Evolutionary conservation across 2,888 invertebrate species (phyloP), one percentile per base, ranked within the genome.

Genomic region (Nymphalis urticae): DNA sequence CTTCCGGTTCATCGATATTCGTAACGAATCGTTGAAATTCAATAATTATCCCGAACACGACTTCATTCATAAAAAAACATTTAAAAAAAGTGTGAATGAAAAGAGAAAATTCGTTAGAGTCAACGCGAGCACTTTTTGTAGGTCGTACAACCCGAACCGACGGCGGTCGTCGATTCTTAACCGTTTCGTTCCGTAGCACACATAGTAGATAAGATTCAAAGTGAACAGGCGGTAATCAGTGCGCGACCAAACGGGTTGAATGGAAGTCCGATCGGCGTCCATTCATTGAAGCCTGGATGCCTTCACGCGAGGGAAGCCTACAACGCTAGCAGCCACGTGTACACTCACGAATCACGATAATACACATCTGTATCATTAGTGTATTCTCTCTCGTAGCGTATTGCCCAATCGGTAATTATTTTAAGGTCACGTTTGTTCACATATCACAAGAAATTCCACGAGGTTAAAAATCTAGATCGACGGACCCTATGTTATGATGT

Each of bases 41-140:
- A 91, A 92, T 92, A 91, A 92, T 92, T 92, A 92, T 90, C 89
- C 86, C 87, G 86, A 89, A 92, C 91, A 92, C 91, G 92, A 92
- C 90, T 92, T 90, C 92, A 91, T 91, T 92, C 90, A 91, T 73
- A 85, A 88, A 88, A 90, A 90, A 92, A 86, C 78, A 78, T 78
- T 72, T 81, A 84, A 92, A 92, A 92, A 92, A 92, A 88, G 92
- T 91, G 90, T 92, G 92, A 92, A 92, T 92, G 92, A 84, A 89
- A 83, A 85, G 87, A 86, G 88, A 88, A 87, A 86, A 88, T 85
- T 80, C 85, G 82, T 82, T 81, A 79, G 75, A 74, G 77, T 71
- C 75, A 76, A 76, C 75, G 67, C 73, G 77, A 83, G 77, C 82
- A 83, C 84, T 88, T 91, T 90, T 91, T 90, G 86, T 87, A 79